These are phyloP conservation scores for Pammene fasciana DNA, from an alignment of 2,888 invertebrate genomes.

Conservation along the genomic window DNA sequence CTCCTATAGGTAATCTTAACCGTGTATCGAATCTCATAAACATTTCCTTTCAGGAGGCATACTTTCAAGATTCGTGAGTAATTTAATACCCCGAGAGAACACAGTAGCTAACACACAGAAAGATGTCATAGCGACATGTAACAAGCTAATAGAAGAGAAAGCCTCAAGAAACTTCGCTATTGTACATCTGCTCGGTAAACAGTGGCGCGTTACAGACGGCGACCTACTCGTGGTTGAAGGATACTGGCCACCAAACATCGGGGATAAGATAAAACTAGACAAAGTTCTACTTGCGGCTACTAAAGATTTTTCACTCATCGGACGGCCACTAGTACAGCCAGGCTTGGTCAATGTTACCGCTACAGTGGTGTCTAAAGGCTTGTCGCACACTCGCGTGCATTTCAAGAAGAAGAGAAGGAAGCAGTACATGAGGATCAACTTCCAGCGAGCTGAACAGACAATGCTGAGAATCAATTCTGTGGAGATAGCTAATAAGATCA, in stretches of 20 bases:
- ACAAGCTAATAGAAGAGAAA: constrained; percentile 82
- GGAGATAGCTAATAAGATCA: constrained; percentile 82
- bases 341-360: constrained; percentile 90
- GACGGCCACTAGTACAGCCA: constrained; percentile 89
- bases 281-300: constrained; percentile 92
- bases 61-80: constrained; percentile 67
- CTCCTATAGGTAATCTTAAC: no score
- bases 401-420: constrained; percentile 90
- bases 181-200: constrained; percentile 91
- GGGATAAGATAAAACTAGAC: constrained; percentile 91
- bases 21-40: not conserved
- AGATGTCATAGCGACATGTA: constrained; percentile 85
- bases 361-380: constrained; percentile 91
- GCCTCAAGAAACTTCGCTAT: constrained; percentile 90
- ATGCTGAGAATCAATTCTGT: constrained; percentile 90
- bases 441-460: constrained; percentile 87
- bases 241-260: constrained; percentile 91
- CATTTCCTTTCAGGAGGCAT: constrained; percentile 62
- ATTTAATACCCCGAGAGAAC: constrained; percentile 56
- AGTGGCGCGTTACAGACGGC: constrained; percentile 93
- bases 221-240: constrained; percentile 93
- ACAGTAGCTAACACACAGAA: constrained; percentile 62
- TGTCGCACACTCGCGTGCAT: constrained; percentile 90
- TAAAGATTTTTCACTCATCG: constrained; percentile 91
- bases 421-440: constrained; percentile 90